Percentiles rank a stretch among this genome's conserved stretches.
Evolutionary conservation across 2,113 vertebrate genomes (phyloP).

Genomic region (Macaca mulatta): DNA sequence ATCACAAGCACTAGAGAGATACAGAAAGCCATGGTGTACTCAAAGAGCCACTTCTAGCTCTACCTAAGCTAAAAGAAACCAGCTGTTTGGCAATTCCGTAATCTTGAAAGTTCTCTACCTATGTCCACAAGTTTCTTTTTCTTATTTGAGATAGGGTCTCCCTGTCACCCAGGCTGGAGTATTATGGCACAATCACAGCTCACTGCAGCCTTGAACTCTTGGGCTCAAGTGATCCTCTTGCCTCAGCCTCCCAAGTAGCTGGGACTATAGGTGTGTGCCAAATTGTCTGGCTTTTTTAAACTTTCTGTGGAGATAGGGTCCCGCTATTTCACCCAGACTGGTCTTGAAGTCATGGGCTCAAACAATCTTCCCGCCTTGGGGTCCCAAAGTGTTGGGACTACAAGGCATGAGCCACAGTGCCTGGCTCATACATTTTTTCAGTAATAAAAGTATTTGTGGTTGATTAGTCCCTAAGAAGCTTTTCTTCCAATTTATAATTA

Average conservation of each 20-base stretch:
- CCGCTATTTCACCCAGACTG: not conserved
- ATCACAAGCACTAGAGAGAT: conserved; percentile 11
- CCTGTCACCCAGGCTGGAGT: not conserved
- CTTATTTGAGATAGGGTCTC: not conserved
- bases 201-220: not conserved
- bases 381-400: not conserved
- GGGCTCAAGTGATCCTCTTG: not conserved
- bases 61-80: not conserved
- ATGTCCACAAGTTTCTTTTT: not conserved
- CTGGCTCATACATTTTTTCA: not conserved
- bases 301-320: not conserved
- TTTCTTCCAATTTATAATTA: conserved; percentile 36
- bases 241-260: not conserved
- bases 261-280: not conserved
- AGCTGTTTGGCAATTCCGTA: not conserved
- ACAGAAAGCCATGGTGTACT: not conserved
- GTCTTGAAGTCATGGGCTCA: not conserved
- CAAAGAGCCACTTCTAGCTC: not conserved
- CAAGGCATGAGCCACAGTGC: not conserved
- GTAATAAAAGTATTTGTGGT: conserved; percentile 11
- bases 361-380: not conserved
- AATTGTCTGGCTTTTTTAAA: not conserved
- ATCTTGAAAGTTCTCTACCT: not conserved
- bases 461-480: not conserved
- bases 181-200: not conserved